Percentiles rank a stretch among this genome's conserved stretches.
Evolutionary conservation across 2,113 vertebrate genomes (phyloP).

Genomic region (Anser brachyrhynchus): DNA sequence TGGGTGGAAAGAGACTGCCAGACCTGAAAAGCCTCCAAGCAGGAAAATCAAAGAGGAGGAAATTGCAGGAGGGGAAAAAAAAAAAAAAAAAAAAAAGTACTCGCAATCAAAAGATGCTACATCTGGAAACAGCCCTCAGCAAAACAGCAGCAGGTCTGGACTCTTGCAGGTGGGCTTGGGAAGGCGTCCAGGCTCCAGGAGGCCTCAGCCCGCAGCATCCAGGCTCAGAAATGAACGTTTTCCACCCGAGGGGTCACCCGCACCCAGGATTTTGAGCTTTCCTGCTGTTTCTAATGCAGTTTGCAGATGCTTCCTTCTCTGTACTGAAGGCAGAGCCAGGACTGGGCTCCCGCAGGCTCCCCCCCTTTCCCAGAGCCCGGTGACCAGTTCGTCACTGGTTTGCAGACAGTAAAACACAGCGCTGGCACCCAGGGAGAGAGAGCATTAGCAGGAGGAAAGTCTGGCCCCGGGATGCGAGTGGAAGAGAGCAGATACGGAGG

Average conservation of each 20-base stretch:
- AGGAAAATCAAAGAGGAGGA: slow-evolving; percentile 38
- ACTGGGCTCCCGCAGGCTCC: not conserved
- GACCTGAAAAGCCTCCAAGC: slow-evolving; percentile 58
- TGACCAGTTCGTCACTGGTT: not conserved
- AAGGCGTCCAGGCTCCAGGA: not conserved
- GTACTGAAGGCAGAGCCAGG: not conserved
- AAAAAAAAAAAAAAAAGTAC: not conserved
- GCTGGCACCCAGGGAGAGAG: not conserved
- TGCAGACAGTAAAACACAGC: not conserved
- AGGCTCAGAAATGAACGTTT: not conserved
- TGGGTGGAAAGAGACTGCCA: slow-evolving; percentile 57
- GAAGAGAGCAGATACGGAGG: not conserved
- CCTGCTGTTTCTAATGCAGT: not conserved
- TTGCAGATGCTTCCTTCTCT: not conserved
- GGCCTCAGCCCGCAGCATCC: not conserved
- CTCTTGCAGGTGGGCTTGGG: not conserved
- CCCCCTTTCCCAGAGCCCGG: not conserved
- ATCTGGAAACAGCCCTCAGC: slow-evolving; percentile 39
- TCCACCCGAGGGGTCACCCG: not conserved
- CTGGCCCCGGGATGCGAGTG: not conserved
- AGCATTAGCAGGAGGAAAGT: not conserved
- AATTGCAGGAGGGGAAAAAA: slow-evolving; percentile 8
- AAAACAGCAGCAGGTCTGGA: not conserved
- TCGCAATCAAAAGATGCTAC: slow-evolving; percentile 32
- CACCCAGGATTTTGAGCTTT: not conserved